These are phyloP conservation scores for Nemurella pictetii DNA, from an alignment of 2,888 invertebrate genomes.

Conservation along the genomic window DNA sequence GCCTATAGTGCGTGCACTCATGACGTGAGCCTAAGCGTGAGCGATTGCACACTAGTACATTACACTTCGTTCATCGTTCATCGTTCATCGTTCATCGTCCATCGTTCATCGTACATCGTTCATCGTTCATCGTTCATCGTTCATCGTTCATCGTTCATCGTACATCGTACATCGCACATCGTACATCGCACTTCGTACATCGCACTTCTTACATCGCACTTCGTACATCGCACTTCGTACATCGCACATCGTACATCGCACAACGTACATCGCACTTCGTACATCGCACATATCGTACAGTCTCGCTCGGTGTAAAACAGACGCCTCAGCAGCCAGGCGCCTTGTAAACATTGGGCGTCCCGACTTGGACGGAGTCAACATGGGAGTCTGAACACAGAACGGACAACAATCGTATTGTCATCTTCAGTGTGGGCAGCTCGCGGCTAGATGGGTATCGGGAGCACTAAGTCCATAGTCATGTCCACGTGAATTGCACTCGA, in stretches of 20 bases:
- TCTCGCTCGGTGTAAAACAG: background rate
- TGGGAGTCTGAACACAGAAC: background rate
- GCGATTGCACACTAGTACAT: background rate
- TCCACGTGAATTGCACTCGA: background rate
- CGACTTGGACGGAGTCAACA: background rate
- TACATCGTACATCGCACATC: too few relatives aligned
- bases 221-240: too few relatives aligned
- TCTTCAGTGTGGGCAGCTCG: background rate
- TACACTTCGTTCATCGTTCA: too few relatives aligned
- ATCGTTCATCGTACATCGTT: too few relatives aligned
- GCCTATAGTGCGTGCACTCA: background rate
- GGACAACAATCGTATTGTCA: conserved; percentile 10
- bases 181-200: too few relatives aligned
- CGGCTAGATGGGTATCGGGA: background rate
- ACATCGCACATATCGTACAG: too few relatives aligned
- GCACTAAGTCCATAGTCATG: background rate
- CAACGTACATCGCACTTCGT: too few relatives aligned
- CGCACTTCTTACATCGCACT: too few relatives aligned
- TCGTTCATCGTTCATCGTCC: too few relatives aligned
- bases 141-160: too few relatives aligned
- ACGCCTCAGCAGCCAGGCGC: background rate
- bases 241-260: too few relatives aligned
- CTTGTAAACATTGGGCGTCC: conserved; percentile 14
- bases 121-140: too few relatives aligned
- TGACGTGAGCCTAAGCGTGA: background rate